phyloP scores from a whole-genome alignment of 2,888 invertebrate species.

The Himalopsyche japonica region DNA sequence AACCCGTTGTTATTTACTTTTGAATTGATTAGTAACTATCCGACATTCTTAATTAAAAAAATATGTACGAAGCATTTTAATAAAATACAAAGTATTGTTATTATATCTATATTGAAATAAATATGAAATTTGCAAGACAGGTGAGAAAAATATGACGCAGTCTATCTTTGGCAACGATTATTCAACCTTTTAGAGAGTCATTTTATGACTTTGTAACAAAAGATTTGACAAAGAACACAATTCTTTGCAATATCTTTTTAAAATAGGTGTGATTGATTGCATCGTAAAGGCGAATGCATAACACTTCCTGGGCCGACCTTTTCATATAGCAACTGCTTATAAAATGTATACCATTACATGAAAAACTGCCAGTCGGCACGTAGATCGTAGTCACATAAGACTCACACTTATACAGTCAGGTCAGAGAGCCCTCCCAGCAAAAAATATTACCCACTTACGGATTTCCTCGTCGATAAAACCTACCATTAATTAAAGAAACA shows the following conservation, averaged over 20 bases:
- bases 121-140: too few relatives aligned
- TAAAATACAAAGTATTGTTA: too few relatives aligned
- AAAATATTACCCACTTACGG: background rate
- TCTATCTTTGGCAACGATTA: too few relatives aligned
- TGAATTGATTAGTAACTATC: too few relatives aligned
- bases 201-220: background rate
- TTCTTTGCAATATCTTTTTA: background rate
- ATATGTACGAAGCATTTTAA: too few relatives aligned
- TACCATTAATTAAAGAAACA: background rate
- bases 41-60: too few relatives aligned
- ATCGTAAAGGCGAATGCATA: slow-evolving; percentile 2
- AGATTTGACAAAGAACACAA: background rate
- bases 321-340: background rate
- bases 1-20: too few relatives aligned
- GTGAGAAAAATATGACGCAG: too few relatives aligned
- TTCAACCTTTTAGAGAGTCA: background rate
- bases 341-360: slow-evolving; percentile 6
- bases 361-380: slow-evolving; percentile 15
- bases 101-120: too few relatives aligned
- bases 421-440: background rate
- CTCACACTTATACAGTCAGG: background rate
- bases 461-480: background rate
- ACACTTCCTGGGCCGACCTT: slow-evolving; percentile 1
- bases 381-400: background rate
- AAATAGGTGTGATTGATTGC: slow-evolving; percentile 1